A percentile compares a stretch with the other conserved stretches of the same genome.
These are phyloP conservation scores for Sabellastarte sp. DNA, from an alignment of 2,888 invertebrate species.

Conservation along the genomic window DNA sequence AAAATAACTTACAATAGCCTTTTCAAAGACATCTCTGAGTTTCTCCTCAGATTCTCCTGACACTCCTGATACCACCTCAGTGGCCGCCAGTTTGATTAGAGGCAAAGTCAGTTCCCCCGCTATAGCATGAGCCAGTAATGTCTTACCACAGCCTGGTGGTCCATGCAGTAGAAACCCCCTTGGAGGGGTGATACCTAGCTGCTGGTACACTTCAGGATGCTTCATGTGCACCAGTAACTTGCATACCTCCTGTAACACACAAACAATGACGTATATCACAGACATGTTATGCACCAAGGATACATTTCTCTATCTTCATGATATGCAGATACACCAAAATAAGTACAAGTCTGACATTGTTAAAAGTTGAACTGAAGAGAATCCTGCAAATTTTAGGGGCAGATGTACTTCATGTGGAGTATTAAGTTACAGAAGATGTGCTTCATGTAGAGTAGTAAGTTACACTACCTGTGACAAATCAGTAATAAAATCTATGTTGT, in stretches of 20 bases:
- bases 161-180: slow-evolving; percentile 91
- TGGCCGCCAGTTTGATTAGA: slow-evolving; percentile 82
- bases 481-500: neutral
- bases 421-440: too few relatives aligned
- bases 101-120: slow-evolving; percentile 76
- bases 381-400: too few relatives aligned
- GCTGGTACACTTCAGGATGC: slow-evolving; percentile 84
- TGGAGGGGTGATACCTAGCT: slow-evolving; percentile 82
- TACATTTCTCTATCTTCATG: too few relatives aligned
- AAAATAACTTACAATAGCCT: slow-evolving; percentile 72
- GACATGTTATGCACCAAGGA: too few relatives aligned
- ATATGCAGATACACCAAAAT: neutral
- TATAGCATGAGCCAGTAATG: slow-evolving; percentile 61
- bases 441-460: too few relatives aligned
- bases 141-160: slow-evolving; percentile 88
- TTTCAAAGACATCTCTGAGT: slow-evolving; percentile 86
- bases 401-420: too few relatives aligned
- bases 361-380: too few relatives aligned
- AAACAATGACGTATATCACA: too few relatives aligned
- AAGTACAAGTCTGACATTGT: too few relatives aligned
- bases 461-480: neutral
- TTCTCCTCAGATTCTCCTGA: slow-evolving; percentile 95
- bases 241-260: slow-evolving; percentile 66
- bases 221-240: slow-evolving; percentile 80
- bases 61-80: slow-evolving; percentile 89